These are phyloP conservation scores for Halcyon leucocephala DNA, from an alignment of 2,797 vertebrate genomes.

Conservation along the genomic window DNA sequence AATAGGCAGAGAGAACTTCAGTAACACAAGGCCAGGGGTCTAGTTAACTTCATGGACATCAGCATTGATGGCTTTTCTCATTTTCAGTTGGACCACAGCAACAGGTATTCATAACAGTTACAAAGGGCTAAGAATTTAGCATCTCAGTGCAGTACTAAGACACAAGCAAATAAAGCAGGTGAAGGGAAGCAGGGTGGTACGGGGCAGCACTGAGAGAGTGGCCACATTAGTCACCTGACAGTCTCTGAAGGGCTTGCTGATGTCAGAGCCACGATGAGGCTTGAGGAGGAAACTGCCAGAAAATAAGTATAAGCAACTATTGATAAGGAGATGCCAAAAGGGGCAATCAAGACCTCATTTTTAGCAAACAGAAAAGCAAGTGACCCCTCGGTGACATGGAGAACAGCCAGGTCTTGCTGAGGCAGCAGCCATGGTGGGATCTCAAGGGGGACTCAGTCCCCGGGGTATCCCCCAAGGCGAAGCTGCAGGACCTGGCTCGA, in stretches of 20 bases:
- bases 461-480: accelerated
- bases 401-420: background rate
- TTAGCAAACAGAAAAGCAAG: background rate
- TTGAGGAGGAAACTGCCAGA: background rate
- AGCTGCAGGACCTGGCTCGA: background rate
- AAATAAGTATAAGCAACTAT: background rate
- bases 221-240: accelerated
- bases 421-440: accelerated
- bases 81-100: background rate
- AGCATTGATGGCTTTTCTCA: accelerated
- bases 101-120: background rate
- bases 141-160: background rate
- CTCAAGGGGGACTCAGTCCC: background rate
- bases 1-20: background rate
- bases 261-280: accelerated
- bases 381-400: accelerated
- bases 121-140: background rate
- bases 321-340: background rate
- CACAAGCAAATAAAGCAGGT: background rate
- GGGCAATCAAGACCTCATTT: background rate
- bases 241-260: background rate
- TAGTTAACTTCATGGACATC: background rate
- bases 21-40: background rate
- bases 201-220: accelerated
- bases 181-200: background rate